These are phyloP conservation scores for Darevskia mixta DNA, from an alignment of 2,797 vertebrate genomes.

Conservation along the genomic window DNA sequence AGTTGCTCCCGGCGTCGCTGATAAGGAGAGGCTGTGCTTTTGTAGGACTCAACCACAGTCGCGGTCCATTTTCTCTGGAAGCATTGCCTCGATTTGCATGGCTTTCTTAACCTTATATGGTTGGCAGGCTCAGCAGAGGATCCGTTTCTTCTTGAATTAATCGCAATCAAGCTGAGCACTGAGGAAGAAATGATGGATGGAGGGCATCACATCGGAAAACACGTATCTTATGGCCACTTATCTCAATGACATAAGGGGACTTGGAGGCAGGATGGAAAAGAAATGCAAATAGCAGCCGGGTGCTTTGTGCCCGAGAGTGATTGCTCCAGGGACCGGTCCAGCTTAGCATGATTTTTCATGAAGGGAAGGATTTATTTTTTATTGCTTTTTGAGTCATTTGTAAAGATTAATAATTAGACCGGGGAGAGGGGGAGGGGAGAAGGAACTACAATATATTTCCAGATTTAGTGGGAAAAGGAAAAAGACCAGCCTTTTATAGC, in stretches of 20 bases:
- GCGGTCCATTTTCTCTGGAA: constrained; percentile 55
- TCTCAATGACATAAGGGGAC: constrained; percentile 75
- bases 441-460: constrained; percentile 34
- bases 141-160: constrained; percentile 75
- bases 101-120: constrained; percentile 74
- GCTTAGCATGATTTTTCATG: constrained; percentile 64
- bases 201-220: constrained; percentile 71
- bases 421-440: neutral
- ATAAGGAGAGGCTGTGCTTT: constrained; percentile 61
- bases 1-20: constrained; percentile 26
- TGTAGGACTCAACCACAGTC: constrained; percentile 23
- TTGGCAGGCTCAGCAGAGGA: constrained; percentile 58
- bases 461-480: constrained; percentile 8
- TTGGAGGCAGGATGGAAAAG: constrained; percentile 70
- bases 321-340: constrained; percentile 57
- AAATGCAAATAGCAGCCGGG: constrained; percentile 67
- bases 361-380: constrained; percentile 29
- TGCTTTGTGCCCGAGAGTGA: constrained; percentile 58
- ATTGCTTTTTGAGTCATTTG: constrained; percentile 31
- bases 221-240: constrained; percentile 72
- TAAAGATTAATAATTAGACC: constrained; percentile 65
- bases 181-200: constrained; percentile 76
- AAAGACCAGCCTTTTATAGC: neutral
- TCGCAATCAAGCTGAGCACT: constrained; percentile 72
- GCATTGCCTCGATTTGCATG: constrained; percentile 65